phyloP scores from a whole-genome alignment of 1,140 invertebrate species.

The Lordiphosa mommai region DNA sequence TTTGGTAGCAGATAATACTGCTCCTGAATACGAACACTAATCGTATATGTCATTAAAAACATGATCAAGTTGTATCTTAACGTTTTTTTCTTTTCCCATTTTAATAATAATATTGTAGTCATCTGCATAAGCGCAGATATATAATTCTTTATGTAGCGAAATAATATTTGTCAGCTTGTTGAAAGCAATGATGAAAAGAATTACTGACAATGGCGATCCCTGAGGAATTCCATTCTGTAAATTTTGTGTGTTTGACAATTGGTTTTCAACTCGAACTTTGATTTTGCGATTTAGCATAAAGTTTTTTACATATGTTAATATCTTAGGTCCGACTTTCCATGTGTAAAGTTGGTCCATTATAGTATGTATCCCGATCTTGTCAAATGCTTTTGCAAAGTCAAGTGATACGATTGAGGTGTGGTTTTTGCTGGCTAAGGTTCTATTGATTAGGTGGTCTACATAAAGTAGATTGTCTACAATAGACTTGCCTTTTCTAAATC shows the following conservation, averaged over 20 bases:
- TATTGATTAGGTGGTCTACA: conserved; percentile 14
- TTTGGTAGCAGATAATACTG: no score
- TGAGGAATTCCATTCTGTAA: conserved; percentile 15
- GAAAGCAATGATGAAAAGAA: conserved; percentile 15
- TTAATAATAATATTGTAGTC: conserved; percentile 11
- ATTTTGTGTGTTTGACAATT: background rate
- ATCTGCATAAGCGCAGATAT: conserved; percentile 14
- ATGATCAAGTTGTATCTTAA: background rate
- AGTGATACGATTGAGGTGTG: conserved; percentile 21
- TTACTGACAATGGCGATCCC: no score
- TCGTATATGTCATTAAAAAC: conserved; percentile 5
- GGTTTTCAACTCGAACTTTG: background rate
- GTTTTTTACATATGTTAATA: conserved; percentile 16
- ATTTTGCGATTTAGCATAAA: conserved; percentile 26
- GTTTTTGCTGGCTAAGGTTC: conserved; percentile 6
- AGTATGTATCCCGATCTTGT: conserved; percentile 15
- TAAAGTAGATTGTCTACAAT: conserved; percentile 18
- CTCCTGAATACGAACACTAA: conserved; percentile 12
- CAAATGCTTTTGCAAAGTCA: conserved; percentile 29
- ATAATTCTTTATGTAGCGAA: conserved; percentile 8
- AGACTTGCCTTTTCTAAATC: conserved; percentile 22
- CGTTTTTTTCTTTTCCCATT: conserved; percentile 6
- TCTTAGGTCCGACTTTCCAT: conserved; percentile 28
- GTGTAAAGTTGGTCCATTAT: conserved; percentile 12
- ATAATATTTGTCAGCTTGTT: conserved; percentile 11